Evolutionary conservation across 2,888 invertebrate genomes (phyloP), one percentile per base, ranked within the genome.

Genomic region (Stenodera caucasica): DNA sequence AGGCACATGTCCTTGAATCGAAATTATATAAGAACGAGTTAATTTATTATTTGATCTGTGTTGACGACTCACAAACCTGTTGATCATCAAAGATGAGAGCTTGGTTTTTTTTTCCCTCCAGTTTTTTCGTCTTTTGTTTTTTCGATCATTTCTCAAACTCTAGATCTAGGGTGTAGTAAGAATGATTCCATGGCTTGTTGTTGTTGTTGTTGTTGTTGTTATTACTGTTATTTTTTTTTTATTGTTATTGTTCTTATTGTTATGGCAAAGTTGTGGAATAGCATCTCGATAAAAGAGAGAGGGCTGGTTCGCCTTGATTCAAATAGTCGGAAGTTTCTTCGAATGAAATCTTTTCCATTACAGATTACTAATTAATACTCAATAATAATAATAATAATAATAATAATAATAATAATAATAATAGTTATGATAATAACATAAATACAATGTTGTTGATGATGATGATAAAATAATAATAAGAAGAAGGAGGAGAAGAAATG

Each of bases 311-410:
- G 21, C 45, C 45, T 45, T 45, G 45, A 45, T 45, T 45, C 21
- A 23, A 45, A 45, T 23, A 45, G 45, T 45, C 45, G 45, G 45
- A 45, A 45, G 45, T 45, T 45, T 45, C 45, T 45, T 45, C 45
- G 45, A 45, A 45, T 23, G 6, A 12, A 45, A 23, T 23, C 45
- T 45, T 45, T 45, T 45, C 45, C 23, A 45, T 18, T 45, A 23
- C 12, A 6, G 21, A 23, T 45, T 18, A 45, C 23, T 23, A 45
- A 23, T 45, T 45, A 45, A 6, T 30, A 8, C 1, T 6, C 2
- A 30, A 30, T 8, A 9, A 45, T 45, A 40, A 5, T 15, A 37
- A 40, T 11, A 18, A 40, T 15, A 8, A 37, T 40, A 40, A 18
- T 18, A 40, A 18, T 18, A 40, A 40, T 40, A 18, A 11, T 18